Evolutionary conservation across 2,797 vertebrate species (phyloP).

Genomic region (Centropyge bicolor): DNA sequence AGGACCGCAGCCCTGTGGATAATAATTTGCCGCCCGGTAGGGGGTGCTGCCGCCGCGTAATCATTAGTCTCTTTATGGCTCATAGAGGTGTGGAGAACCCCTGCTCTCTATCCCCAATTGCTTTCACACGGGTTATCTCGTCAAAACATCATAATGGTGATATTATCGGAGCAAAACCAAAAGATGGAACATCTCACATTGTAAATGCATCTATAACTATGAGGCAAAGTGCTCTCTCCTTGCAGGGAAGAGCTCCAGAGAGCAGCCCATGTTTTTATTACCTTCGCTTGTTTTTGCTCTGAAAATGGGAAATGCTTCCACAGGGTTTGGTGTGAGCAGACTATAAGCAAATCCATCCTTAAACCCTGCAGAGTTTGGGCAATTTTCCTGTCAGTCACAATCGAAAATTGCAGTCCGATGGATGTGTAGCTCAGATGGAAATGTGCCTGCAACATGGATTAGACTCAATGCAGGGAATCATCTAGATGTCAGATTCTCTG

Average conservation of each 20-base stretch:
- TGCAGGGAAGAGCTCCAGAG: slow-evolving; percentile 20
- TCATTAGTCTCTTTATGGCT: slow-evolving; percentile 17
- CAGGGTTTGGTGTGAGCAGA: slow-evolving; percentile 22
- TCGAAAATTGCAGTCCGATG: slow-evolving; percentile 10
- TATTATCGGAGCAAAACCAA: slow-evolving; percentile 39
- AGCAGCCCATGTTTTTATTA: slow-evolving; percentile 42
- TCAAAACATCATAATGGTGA: slow-evolving; percentile 55
- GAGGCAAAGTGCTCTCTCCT: slow-evolving; percentile 8
- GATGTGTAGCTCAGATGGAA: slow-evolving; percentile 32
- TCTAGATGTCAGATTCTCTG: slow-evolving; percentile 27
- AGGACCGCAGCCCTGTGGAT: slow-evolving; percentile 75
- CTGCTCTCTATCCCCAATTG: slow-evolving; percentile 26
- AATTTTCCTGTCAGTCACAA: slow-evolving; percentile 39
- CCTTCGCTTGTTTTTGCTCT: slow-evolving; percentile 13
- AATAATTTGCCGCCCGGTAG: slow-evolving; percentile 58
- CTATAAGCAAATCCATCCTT: slow-evolving; percentile 22
- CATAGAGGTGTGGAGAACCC: slow-evolving; percentile 2
- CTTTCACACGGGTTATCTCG: slow-evolving; percentile 46
- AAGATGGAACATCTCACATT: slow-evolving; percentile 23
- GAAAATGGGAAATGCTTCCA: neutral
- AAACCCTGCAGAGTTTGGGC: slow-evolving; percentile 17
- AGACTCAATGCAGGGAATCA: slow-evolving; percentile 21
- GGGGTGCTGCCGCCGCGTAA: slow-evolving; percentile 74
- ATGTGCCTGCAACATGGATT: slow-evolving; percentile 29
- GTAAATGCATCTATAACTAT: slow-evolving; percentile 25